Conservation (phyloP, 1,140 invertebrate genomes). For the Bilobella aurantiaca region DNA sequence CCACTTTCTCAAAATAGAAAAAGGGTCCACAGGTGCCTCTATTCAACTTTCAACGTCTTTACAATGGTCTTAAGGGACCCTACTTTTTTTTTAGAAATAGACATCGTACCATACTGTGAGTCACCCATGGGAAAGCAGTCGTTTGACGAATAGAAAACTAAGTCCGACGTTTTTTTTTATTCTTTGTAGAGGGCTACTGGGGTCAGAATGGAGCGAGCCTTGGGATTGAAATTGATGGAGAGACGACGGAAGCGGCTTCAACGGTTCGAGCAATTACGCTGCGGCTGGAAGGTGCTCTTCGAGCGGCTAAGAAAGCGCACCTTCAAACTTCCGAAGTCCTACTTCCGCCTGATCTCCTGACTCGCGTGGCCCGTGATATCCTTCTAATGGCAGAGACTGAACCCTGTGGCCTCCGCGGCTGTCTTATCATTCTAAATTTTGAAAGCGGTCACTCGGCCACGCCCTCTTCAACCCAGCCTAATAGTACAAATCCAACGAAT, state of each 20-base stretch:
- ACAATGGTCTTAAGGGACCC: too few species aligned
- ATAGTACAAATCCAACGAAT: slow-evolving; percentile 3
- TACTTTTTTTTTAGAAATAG: too few species aligned
- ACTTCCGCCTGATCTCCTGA: slow-evolving; percentile 63
- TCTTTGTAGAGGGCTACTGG: slow-evolving; percentile 23
- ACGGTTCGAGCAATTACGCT: slow-evolving; percentile 48
- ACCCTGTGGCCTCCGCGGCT: slow-evolving; percentile 60
- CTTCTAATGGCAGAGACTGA: slow-evolving; percentile 68
- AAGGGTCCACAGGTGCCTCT: not conserved
- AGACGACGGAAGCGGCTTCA: slow-evolving; percentile 28
- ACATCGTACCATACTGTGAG: too few species aligned
- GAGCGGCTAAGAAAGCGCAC: slow-evolving; percentile 64
- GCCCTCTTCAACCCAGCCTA: slow-evolving; percentile 16
- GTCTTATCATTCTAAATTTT: slow-evolving; percentile 38
- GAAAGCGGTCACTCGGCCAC: slow-evolving; percentile 33
- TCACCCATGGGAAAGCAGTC: too few species aligned
- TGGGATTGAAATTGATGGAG: slow-evolving; percentile 20
- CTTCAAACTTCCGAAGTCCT: slow-evolving; percentile 67
- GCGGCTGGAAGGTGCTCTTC: slow-evolving; percentile 59
- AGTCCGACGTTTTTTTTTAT: not conserved
- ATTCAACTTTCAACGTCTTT: not conserved
- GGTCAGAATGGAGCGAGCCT: slow-evolving; percentile 12
- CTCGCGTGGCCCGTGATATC: slow-evolving; percentile 61
- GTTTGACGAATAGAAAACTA: not conserved
- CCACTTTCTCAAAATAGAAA: not conserved